Evolutionary conservation across 2,113 vertebrate genomes (phyloP).

Genomic region (Muscicapa adusta): DNA sequence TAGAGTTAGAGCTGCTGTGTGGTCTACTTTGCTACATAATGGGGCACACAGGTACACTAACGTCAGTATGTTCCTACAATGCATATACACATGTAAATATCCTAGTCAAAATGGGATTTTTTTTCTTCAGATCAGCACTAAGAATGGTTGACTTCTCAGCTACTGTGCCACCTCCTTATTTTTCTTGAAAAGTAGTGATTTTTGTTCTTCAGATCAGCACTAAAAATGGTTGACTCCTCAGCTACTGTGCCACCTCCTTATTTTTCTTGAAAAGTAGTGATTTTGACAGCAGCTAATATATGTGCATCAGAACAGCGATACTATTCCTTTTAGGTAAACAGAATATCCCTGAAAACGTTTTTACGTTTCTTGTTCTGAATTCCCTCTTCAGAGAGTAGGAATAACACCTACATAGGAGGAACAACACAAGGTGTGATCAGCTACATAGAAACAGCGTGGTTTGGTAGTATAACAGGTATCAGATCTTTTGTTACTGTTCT

Average conservation of each 20-base stretch:
- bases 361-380: background rate
- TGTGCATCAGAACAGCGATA: background rate
- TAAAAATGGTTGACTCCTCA: background rate
- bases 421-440: background rate
- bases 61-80: accelerated
- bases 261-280: conserved; percentile 13
- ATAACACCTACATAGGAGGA: background rate
- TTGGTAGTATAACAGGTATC: background rate
- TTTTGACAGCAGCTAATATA: background rate
- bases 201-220: background rate
- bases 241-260: background rate
- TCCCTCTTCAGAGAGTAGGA: conserved; percentile 1
- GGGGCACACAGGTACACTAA: background rate
- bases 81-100: background rate
- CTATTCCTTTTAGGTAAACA: background rate
- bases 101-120: background rate
- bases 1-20: background rate
- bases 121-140: background rate
- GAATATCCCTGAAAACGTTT: background rate
- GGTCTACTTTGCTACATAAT: background rate
- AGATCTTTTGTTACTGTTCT: conserved; percentile 54
- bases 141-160: background rate
- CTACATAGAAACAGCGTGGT: background rate
- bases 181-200: conserved; percentile 23
- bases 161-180: background rate